phyloP scores from a whole-genome alignment of 2,797 vertebrate genomes.

The Hyperoplus lanceolatus region DNA sequence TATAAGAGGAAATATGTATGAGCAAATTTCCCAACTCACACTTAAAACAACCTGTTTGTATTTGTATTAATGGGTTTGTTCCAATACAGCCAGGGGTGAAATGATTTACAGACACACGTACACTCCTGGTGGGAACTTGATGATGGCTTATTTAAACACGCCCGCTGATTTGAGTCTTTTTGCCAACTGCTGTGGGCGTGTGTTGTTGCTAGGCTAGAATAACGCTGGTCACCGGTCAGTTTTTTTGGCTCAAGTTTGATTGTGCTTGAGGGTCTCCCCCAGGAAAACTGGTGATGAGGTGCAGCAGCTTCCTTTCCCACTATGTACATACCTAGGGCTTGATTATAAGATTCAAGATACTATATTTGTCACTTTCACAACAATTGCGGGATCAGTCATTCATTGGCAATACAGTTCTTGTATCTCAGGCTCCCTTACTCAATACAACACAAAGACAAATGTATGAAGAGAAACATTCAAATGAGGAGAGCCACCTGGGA shows the following conservation, averaged over 20 bases:
- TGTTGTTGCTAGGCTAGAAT: constrained; percentile 23
- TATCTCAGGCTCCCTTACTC: too few relatives aligned
- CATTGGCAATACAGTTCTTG: too few relatives aligned
- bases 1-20: constrained; percentile 41
- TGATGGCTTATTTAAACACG: constrained; percentile 68
- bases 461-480: too few relatives aligned
- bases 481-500: too few relatives aligned
- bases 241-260: background rate
- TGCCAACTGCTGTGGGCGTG: constrained; percentile 37
- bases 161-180: constrained; percentile 47
- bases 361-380: too few relatives aligned
- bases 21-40: constrained; percentile 11
- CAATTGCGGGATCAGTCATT: too few relatives aligned
- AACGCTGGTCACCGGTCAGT: background rate
- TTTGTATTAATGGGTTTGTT: constrained; percentile 40
- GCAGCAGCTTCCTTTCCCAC: too few relatives aligned
- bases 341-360: too few relatives aligned
- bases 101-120: constrained; percentile 54
- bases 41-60: constrained; percentile 46
- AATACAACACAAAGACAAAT: too few relatives aligned
- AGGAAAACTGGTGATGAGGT: background rate
- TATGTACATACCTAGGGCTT: too few relatives aligned
- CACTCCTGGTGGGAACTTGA: constrained; percentile 44
- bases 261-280: background rate
- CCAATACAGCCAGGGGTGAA: constrained; percentile 34